Conservation (phyloP, 2,888 invertebrate species). For the Icerya purchasi region DNA sequence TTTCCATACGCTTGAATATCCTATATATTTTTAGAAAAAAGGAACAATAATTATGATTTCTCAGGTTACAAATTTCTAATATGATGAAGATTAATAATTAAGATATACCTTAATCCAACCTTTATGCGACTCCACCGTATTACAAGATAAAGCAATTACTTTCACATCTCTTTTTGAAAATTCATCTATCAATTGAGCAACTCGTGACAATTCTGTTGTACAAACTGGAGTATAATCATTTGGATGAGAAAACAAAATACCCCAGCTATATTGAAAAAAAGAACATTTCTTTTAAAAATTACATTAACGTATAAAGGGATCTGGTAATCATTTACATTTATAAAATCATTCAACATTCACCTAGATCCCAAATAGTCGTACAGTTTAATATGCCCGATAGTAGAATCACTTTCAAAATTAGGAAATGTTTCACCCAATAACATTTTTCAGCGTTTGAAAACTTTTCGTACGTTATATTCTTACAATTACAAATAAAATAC, state of each 20-base stretch:
- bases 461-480: too few species aligned
- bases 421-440: constrained; percentile 55
- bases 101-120: constrained; percentile 50
- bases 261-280: too few species aligned
- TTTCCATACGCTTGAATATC: constrained; percentile 46
- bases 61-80: not conserved
- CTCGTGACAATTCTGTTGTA: constrained; percentile 62
- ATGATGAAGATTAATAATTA: not conserved
- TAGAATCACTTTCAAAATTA: constrained; percentile 53
- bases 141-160: constrained; percentile 59
- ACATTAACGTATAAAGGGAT: too few species aligned
- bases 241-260: constrained; percentile 68
- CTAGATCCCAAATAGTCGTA: constrained; percentile 52
- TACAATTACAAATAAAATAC: too few species aligned
- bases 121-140: constrained; percentile 46
- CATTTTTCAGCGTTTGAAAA: too few species aligned
- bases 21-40: constrained; percentile 23
- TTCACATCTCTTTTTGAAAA: constrained; percentile 51
- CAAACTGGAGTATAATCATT: constrained; percentile 79
- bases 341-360: constrained; percentile 31
- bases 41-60: not conserved
- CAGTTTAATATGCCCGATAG: constrained; percentile 48
- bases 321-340: not conserved
- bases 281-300: too few species aligned
- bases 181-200: constrained; percentile 43